phyloP scores from a whole-genome alignment of 1,140 invertebrate genomes.

The Drosophila oshimai region DNA sequence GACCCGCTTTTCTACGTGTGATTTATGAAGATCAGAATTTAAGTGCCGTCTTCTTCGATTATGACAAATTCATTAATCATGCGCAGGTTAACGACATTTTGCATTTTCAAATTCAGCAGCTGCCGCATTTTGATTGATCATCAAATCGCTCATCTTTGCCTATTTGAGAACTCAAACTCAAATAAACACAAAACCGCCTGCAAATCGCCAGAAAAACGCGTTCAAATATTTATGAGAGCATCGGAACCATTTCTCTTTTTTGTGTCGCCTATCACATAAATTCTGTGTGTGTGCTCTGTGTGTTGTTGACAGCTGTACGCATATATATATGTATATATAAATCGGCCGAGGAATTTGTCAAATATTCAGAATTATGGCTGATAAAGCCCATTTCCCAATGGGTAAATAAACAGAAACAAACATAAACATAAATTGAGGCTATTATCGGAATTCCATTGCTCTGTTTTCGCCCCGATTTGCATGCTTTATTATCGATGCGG shows the following conservation, averaged over 20 bases:
- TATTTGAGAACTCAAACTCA: too few species aligned
- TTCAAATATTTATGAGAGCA: slow-evolving; percentile 28
- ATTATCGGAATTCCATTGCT: slow-evolving; percentile 22
- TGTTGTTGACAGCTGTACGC: slow-evolving; percentile 52
- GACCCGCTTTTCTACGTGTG: slow-evolving; percentile 58
- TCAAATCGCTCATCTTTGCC: slow-evolving; percentile 31
- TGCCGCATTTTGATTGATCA: slow-evolving; percentile 59
- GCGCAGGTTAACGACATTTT: slow-evolving; percentile 72
- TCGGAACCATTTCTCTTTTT: slow-evolving; percentile 32
- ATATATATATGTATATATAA: not conserved
- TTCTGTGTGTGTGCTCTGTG: slow-evolving; percentile 22
- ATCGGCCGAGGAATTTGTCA: slow-evolving; percentile 45
- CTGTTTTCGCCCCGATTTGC: not conserved
- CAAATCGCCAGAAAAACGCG: slow-evolving; percentile 25
- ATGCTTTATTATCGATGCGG: slow-evolving; percentile 35
- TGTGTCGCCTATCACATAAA: slow-evolving; percentile 49
- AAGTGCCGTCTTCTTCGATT: slow-evolving; percentile 35
- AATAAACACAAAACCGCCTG: not conserved
- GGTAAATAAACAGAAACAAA: slow-evolving; percentile 40
- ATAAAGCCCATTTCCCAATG: slow-evolving; percentile 35
- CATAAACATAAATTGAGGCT: slow-evolving; percentile 20
- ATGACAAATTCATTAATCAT: slow-evolving; percentile 77
- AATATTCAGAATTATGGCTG: slow-evolving; percentile 49
- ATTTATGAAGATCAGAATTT: slow-evolving; percentile 56
- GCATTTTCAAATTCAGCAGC: slow-evolving; percentile 47